A percentile compares a stretch with the other conserved stretches of the same genome.
Conservation (phyloP, 2,888 invertebrate genomes). For the Hirtodrosophila alboralis region DNA sequence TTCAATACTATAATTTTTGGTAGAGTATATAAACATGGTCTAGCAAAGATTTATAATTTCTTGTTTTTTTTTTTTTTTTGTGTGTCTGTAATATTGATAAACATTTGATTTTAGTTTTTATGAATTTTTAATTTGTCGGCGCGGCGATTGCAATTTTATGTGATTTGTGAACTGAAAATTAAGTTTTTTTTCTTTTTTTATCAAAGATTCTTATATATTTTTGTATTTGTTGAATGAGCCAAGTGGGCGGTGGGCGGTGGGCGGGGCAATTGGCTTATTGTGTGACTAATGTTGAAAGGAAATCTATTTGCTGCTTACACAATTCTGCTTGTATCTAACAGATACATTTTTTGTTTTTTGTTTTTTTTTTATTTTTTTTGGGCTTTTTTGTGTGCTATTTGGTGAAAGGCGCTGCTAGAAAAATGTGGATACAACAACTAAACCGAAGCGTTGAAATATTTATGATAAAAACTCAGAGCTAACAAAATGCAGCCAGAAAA, state of each 20-base stretch:
- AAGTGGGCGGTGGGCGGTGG: neutral
- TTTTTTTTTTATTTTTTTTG: too few relatives aligned
- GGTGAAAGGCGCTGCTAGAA: slow-evolving; percentile 56
- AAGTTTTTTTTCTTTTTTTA: slow-evolving; percentile 21
- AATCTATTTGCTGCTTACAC: slow-evolving; percentile 46
- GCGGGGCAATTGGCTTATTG: slow-evolving; percentile 5
- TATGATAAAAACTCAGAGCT: slow-evolving; percentile 56
- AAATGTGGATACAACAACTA: slow-evolving; percentile 35
- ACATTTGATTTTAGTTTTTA: slow-evolving; percentile 61
- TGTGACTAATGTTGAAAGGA: slow-evolving; percentile 50
- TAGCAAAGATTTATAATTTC: slow-evolving; percentile 14
- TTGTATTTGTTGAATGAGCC: slow-evolving; percentile 10
- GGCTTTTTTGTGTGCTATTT: slow-evolving; percentile 32
- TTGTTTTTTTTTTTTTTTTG: slow-evolving; percentile 20
- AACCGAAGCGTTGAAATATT: slow-evolving; percentile 72
- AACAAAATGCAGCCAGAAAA: slow-evolving; percentile 56
- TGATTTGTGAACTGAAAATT: slow-evolving; percentile 53
- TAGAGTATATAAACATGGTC: too few relatives aligned
- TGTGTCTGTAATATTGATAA: slow-evolving; percentile 17
- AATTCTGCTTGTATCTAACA: slow-evolving; percentile 43
- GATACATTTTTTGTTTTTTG: slow-evolving; percentile 37
- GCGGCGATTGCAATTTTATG: slow-evolving; percentile 40
- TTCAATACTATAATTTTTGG: slow-evolving; percentile 28
- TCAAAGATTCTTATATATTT: too few relatives aligned
- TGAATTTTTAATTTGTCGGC: slow-evolving; percentile 73